Base-by-base conservation (phyloP, 2,113 vertebrate genomes). In the Petromus typicus region DNA sequence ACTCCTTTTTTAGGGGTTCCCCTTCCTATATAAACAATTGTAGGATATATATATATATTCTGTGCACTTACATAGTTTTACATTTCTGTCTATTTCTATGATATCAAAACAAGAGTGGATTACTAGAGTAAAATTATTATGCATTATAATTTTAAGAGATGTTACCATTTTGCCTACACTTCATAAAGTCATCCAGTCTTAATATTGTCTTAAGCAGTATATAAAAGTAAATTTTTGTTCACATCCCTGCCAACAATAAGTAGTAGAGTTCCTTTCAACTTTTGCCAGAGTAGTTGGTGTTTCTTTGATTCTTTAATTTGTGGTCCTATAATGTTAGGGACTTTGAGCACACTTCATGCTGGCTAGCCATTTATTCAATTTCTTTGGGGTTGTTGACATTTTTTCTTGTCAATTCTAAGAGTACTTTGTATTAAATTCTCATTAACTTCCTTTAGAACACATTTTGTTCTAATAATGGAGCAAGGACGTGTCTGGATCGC, bases 301-400 rank as follows among this genome's bases (percentile, higher is more conserved):
- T 81, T 85, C 71, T 43, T 56, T 84, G 16, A 45, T 78, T 82
- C 54, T 94, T 82, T 56, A 34, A 59, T 59, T 89, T 83, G 75
- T 4, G 54, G 14, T 78, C n/a, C 48, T n/a, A 79, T 48, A 12
- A 61, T 79, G 64, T 78, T 86, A 32, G 87, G 91, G 32, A 86
- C 59, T 71, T 34, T 61, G 75, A 86, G n/a, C 12, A 34, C 18
- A 0, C 5, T 83, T 86, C 32, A 30, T 20, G 7, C 17, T 61
- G 45, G 27, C 37, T 82, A 92, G 18, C 40, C 56, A 84, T 32
- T 73, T 57, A 63, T 37, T 64, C 13, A 37, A 81, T 69, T 90
- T 93, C 59, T 84, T 0, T 3, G 71, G 48, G 7, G 34, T 78
- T 78, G 45, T 54, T 11, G 37, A 12, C 59, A 45, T 84, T 57